Evolutionary conservation across 1,140 invertebrate species (phyloP).

Genomic region (Amphibalanus amphitrite): DNA sequence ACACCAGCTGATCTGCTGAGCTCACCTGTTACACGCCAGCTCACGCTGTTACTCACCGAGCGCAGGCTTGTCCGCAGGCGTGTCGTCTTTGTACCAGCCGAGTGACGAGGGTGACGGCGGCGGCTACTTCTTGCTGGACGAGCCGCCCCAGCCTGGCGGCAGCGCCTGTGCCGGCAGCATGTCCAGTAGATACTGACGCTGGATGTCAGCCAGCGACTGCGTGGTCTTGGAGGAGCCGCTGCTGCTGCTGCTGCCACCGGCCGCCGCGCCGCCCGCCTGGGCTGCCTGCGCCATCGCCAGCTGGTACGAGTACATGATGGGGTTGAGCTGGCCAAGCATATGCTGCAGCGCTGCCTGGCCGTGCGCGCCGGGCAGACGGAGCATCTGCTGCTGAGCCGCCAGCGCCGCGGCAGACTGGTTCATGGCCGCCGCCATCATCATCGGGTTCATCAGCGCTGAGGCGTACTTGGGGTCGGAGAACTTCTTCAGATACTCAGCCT

Average conservation of each 20-base stretch:
- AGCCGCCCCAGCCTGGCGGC: not conserved
- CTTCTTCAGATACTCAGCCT: not conserved
- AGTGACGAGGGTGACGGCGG: too few relatives aligned
- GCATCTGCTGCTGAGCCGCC: not conserved
- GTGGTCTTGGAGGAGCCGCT: conserved; percentile 32
- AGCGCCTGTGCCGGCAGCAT: conserved; percentile 52
- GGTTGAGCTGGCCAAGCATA: not conserved
- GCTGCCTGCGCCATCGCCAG: conserved; percentile 10
- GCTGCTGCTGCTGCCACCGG: too few relatives aligned
- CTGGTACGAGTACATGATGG: not conserved
- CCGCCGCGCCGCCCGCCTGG: conserved; percentile 17
- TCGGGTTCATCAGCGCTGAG: not conserved
- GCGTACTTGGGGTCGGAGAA: not conserved
- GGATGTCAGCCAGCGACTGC: conserved; percentile 45
- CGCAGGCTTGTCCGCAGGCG: too few relatives aligned
- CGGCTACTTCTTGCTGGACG: too few relatives aligned
- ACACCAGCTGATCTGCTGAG: too few relatives aligned
- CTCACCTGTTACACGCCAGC: too few relatives aligned
- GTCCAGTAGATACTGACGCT: conserved; percentile 87
- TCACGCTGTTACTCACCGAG: too few relatives aligned
- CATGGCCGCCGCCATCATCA: not conserved
- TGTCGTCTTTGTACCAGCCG: too few relatives aligned
- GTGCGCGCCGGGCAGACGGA: not conserved
- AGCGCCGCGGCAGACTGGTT: not conserved
- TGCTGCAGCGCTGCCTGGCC: not conserved